Percentiles rank a stretch among this genome's conserved stretches.
Conservation (phyloP, 2,113 vertebrate species). For the Thinocorus orbignyianus region DNA sequence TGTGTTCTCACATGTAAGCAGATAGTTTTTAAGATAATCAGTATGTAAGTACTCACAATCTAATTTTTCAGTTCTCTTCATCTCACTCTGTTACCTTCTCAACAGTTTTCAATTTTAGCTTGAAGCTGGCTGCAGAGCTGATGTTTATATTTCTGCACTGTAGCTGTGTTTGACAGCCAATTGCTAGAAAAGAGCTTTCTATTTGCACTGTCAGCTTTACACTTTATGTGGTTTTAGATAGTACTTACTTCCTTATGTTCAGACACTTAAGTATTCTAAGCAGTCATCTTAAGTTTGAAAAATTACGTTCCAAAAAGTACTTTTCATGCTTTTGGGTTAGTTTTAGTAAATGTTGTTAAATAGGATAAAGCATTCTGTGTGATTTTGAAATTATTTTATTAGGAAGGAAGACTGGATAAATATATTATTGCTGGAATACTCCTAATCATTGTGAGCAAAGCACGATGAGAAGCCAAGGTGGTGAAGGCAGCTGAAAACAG, state of each 20-base stretch:
- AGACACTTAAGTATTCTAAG: not conserved
- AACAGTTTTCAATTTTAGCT: constrained; percentile 18
- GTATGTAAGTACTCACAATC: not conserved
- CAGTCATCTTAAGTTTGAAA: constrained; percentile 10
- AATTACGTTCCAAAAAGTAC: not conserved
- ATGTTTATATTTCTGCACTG: constrained; percentile 54
- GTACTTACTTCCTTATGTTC: constrained; percentile 24
- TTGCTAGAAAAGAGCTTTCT: constrained; percentile 43
- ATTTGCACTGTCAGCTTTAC: constrained; percentile 48
- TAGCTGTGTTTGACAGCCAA: constrained; percentile 52
- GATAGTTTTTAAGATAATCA: not conserved
- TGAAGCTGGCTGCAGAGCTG: constrained; percentile 30
- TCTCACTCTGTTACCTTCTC: constrained; percentile 25
- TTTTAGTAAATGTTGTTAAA: not conserved
- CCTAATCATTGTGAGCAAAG: not conserved
- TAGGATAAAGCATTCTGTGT: not conserved
- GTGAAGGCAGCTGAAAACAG: not conserved
- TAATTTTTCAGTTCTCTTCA: not conserved
- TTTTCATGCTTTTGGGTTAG: not conserved
- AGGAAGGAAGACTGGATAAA: not conserved
- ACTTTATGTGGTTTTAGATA: constrained; percentile 31
- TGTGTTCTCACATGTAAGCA: not conserved
- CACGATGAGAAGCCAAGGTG: not conserved
- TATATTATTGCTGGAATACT: not conserved
- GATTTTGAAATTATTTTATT: not conserved